phyloP scores from a whole-genome alignment of 1,140 invertebrate species.

The Temnothorax longispinosus region DNA sequence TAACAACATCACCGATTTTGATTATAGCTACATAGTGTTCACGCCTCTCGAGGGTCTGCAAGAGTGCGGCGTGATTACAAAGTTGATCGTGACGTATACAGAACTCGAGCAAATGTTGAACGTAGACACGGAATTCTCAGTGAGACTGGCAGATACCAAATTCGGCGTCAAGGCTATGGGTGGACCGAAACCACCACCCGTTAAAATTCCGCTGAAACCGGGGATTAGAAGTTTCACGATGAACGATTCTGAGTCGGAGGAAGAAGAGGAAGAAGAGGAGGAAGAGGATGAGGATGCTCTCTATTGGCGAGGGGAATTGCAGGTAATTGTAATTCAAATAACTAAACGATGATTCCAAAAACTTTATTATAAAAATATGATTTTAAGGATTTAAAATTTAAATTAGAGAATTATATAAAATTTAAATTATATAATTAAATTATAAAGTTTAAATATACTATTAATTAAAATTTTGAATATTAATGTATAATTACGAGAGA shows the following conservation, averaged over 20 bases:
- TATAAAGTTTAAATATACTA: background rate
- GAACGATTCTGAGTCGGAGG: background rate
- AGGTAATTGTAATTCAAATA: slow-evolving; percentile 80
- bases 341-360: background rate
- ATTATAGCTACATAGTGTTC: slow-evolving; percentile 91
- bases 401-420: background rate
- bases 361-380: background rate
- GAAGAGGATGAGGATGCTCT: slow-evolving; percentile 82
- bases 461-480: background rate
- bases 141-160: slow-evolving; percentile 89
- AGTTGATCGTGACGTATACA: slow-evolving; percentile 86
- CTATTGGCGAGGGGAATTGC: slow-evolving; percentile 87
- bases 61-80: slow-evolving; percentile 90
- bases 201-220: slow-evolving; percentile 70
- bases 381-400: slow-evolving; percentile 9
- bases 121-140: slow-evolving; percentile 89
- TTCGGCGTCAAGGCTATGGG: slow-evolving; percentile 80
- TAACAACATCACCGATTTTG: slow-evolving; percentile 89
- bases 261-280: slow-evolving; percentile 64
- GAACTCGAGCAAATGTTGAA: slow-evolving; percentile 82
- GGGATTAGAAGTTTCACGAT: slow-evolving; percentile 11
- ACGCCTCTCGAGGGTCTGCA: slow-evolving; percentile 91
- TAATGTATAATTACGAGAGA: background rate
- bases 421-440: background rate
- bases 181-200: slow-evolving; percentile 79